Percentiles rank a stretch among this genome's conserved stretches.
phyloP scores from a whole-genome alignment of 1,140 invertebrate species.

The Chlorops oryzae region DNA sequence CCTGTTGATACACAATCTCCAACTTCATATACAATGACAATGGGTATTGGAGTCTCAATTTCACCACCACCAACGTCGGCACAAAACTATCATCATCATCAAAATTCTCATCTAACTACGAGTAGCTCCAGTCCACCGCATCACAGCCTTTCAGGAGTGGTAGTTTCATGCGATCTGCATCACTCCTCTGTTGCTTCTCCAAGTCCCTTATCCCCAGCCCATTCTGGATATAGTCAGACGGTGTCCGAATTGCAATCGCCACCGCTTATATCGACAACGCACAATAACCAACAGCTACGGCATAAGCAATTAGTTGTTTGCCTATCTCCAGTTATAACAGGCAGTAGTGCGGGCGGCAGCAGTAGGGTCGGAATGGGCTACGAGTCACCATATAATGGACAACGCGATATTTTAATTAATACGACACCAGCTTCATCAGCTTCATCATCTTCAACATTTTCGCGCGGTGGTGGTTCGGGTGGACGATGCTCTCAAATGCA shows the following conservation, averaged over 20 bases:
- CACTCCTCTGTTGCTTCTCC: conserved; percentile 18
- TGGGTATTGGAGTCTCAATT: conserved; percentile 64
- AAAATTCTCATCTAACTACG: too few species aligned
- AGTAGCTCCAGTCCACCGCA: conserved; percentile 57
- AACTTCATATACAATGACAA: conserved; percentile 57
- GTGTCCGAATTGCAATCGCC: conserved; percentile 70
- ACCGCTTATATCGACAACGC: conserved; percentile 72
- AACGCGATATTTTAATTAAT: conserved; percentile 21
- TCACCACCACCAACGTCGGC: conserved; percentile 58
- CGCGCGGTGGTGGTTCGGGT: conserved; percentile 1
- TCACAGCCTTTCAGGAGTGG: conserved; percentile 55
- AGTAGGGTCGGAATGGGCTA: conserved; percentile 15
- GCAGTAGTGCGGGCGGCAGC: conserved; percentile 41
- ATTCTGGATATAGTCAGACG: conserved; percentile 75
- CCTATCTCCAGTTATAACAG: conserved; percentile 36
- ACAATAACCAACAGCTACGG: conserved; percentile 17
- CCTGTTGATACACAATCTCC: conserved; percentile 61
- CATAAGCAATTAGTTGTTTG: conserved; percentile 22
- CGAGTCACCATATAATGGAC: conserved; percentile 22
- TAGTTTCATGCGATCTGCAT: conserved; percentile 60
- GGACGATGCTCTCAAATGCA: conserved; percentile 19
- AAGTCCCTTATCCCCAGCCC: conserved; percentile 56
- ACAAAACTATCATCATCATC: too few species aligned
- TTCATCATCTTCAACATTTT: too few species aligned
- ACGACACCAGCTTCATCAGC: conserved; percentile 18